A percentile compares a stretch with the other conserved stretches of the same genome.
phyloP scores from a whole-genome alignment of 2,888 invertebrate species.

The Prionchulus punctatus region DNA sequence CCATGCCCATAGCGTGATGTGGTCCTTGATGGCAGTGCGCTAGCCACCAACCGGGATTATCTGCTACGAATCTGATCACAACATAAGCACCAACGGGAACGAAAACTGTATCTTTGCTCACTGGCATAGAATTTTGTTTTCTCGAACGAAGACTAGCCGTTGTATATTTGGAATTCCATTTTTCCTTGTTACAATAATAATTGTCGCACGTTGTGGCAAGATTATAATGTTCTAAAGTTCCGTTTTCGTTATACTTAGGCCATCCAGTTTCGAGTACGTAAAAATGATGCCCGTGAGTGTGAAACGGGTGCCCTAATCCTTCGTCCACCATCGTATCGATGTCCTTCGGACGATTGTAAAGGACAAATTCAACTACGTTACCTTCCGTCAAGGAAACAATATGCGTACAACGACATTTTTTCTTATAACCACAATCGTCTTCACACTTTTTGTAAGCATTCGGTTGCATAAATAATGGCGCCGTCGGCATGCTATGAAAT shows the following conservation, averaged over 20 bases:
- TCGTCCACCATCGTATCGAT: background rate
- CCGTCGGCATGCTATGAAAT: background rate
- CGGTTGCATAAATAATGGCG: background rate
- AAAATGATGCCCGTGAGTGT: conserved; percentile 25
- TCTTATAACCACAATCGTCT: background rate
- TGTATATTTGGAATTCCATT: too few species aligned
- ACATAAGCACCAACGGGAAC: conserved; percentile 11
- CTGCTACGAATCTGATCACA: conserved; percentile 8
- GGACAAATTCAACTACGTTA: background rate
- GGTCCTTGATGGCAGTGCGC: conserved; percentile 11
- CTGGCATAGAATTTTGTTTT: conserved; percentile 3
- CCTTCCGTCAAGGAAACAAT: background rate
- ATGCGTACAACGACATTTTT: background rate
- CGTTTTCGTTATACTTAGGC: background rate
- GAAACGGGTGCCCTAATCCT: conserved; percentile 20
- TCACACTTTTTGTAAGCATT: background rate
- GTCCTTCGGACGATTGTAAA: background rate
- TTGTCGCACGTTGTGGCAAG: background rate
- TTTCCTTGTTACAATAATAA: background rate
- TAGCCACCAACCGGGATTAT: conserved; percentile 12
- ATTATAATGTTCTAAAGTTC: background rate
- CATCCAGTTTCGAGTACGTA: conserved; percentile 20
- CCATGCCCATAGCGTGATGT: conserved; percentile 10
- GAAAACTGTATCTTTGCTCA: conserved; percentile 8
- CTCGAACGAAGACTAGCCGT: too few species aligned